Percentiles rank a stretch among this genome's conserved stretches.
Evolutionary conservation across 2,888 invertebrate genomes (phyloP).

Genomic region (Mactromeris polynyma): DNA sequence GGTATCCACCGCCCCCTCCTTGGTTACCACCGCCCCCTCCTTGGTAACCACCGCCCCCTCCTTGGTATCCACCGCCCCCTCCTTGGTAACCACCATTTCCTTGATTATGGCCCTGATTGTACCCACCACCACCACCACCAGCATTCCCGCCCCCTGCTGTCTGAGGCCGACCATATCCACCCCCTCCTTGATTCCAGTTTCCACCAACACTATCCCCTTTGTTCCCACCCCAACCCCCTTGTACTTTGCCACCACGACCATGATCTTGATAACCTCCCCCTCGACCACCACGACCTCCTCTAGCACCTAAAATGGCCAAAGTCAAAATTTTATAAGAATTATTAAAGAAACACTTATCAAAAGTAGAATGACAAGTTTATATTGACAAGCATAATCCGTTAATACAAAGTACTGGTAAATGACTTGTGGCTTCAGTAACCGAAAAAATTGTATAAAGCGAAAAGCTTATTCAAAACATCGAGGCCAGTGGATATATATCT

Average conservation of each 20-base stretch:
- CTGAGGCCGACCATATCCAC: slow-evolving; percentile 74
- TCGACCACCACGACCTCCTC: slow-evolving; percentile 69
- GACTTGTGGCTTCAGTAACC: too few relatives aligned
- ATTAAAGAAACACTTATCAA: too few relatives aligned
- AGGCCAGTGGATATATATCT: too few relatives aligned
- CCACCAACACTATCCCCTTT: slow-evolving; percentile 78
- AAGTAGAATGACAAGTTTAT: too few relatives aligned
- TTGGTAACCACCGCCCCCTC: slow-evolving; percentile 47
- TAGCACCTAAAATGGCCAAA: slow-evolving; percentile 84
- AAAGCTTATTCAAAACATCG: too few relatives aligned
- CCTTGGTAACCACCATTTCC: slow-evolving; percentile 59
- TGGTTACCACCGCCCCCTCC: slow-evolving; percentile 68
- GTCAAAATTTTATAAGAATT: too few relatives aligned
- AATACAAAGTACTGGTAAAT: too few relatives aligned
- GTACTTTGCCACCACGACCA: slow-evolving; percentile 79
- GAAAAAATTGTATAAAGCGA: too few relatives aligned
- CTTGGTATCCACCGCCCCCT: slow-evolving; percentile 47
- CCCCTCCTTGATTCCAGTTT: slow-evolving; percentile 83
- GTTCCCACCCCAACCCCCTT: slow-evolving; percentile 81
- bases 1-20: slow-evolving; percentile 62
- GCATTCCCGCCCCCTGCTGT: slow-evolving; percentile 80
- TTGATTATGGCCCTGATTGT: slow-evolving; percentile 38
- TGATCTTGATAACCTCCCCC: slow-evolving; percentile 74
- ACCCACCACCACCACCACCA: slow-evolving; percentile 83
- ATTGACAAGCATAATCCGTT: too few relatives aligned